A percentile compares a stretch with the other conserved stretches of the same genome.
phyloP scores from a whole-genome alignment of 1,140 invertebrate genomes.

The Colletes latitarsis region DNA sequence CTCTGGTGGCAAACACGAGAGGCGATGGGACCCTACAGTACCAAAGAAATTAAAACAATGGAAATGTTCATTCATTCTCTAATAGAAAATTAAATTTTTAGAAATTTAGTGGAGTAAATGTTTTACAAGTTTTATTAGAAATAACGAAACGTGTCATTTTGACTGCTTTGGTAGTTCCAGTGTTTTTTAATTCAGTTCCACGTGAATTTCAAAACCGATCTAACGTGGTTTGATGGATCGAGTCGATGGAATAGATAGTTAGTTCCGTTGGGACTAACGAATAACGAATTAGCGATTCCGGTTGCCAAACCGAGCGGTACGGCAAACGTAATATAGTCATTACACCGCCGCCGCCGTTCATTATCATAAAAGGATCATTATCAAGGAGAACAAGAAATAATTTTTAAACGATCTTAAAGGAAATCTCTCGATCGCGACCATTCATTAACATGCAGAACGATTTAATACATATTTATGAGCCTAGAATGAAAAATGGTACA shows the following conservation, averaged over 20 bases:
- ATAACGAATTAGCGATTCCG: constrained; percentile 37
- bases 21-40: no score
- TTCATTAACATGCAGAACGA: constrained; percentile 15
- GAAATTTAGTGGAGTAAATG: no score
- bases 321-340: constrained; percentile 14
- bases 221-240: not conserved
- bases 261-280: constrained; percentile 16
- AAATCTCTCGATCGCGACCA: not conserved
- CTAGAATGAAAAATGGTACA: constrained; percentile 18
- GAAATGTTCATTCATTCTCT: no score
- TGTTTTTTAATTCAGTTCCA: no score
- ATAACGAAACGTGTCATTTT: no score
- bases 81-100: no score
- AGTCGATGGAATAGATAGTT: no score
- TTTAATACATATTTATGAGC: constrained; percentile 41
- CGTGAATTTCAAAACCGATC: no score
- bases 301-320: not conserved
- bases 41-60: no score
- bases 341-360: constrained; percentile 14
- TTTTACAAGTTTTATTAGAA: no score
- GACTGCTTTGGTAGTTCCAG: no score
- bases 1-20: no score
- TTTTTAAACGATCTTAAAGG: not conserved
- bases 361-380: constrained; percentile 42
- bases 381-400: constrained; percentile 21